Base-by-base conservation (phyloP, 2,113 vertebrate species). In the Spea multiplicata region DNA sequence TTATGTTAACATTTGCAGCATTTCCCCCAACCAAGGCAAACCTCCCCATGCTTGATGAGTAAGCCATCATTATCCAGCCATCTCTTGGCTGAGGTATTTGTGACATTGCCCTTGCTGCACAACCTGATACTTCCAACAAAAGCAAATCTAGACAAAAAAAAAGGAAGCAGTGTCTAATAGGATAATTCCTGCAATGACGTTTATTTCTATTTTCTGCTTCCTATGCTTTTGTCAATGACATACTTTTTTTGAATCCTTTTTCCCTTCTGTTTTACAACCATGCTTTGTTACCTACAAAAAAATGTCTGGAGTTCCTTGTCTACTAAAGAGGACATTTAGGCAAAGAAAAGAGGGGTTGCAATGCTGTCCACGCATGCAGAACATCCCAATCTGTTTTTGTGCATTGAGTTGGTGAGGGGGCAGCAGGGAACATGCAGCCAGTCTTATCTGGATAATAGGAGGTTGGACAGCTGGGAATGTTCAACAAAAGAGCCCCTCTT, bases 331-430 rank as follows among this genome's bases (percentile, higher is more conserved):
- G 88, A 84, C 83, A 84, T 80, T 87, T 89, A 93, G 88, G 89
- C 86, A 88, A 87, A 88, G 88, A 86, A 59, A 87, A 89, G 88
- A 87, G 86, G 73, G 83, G 86, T 85, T 85, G 88, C 86, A 87
- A 84, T 85, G 90, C 89, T 86, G 88, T 89, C 91, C 90, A 90
- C 87, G 92, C 90, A 92, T 90, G 91, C 91, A 93, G 91, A 93
- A 93, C 88, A 90, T 91, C 91, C 91, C 83, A 82, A 81, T 94
- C 91, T 93, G 92, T 92, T 93, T 94, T 93, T 93, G 91, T 92
- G 94, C 94, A 91, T 83, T 89, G 93, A 92, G 85, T 88, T 93
- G 92, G 91, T 84, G 84, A 91, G 84, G 84, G 89, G 91, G 90
- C 88, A 91, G 88, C 81, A 87, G 89, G 86, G 89, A 93, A 91